These are phyloP conservation scores for Meta bourneti DNA, from an alignment of 2,888 invertebrate species.

Conservation along the genomic window DNA sequence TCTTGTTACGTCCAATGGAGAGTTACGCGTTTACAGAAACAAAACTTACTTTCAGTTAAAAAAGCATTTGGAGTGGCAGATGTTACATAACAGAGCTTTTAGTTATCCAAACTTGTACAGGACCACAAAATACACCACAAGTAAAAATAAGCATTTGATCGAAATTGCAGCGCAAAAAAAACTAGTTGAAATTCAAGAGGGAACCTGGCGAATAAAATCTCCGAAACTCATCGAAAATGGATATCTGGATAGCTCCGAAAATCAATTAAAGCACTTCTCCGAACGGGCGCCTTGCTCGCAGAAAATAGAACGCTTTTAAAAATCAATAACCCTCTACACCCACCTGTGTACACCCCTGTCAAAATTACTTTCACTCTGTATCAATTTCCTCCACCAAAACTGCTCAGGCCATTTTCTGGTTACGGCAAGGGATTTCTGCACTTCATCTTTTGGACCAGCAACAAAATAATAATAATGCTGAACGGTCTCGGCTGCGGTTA, in stretches of 20 bases:
- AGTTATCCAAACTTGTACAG: no score
- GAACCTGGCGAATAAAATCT: not conserved
- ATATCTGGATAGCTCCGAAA: not conserved
- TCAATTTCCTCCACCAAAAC: conserved; percentile 15
- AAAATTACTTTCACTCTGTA: conserved; percentile 43
- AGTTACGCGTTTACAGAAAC: no score
- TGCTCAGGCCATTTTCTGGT: conserved; percentile 6
- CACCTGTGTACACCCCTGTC: conserved; percentile 45
- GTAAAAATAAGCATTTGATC: no score
- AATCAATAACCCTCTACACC: conserved; percentile 32
- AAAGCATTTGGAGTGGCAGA: no score
- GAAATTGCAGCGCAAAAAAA: not conserved
- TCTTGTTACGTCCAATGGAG: no score
- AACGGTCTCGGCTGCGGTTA: conserved; percentile 20
- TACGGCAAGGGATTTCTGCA: not conserved
- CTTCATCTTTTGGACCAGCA: not conserved
- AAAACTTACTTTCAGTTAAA: no score
- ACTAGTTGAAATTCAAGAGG: not conserved
- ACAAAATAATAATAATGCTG: conserved; percentile 2
- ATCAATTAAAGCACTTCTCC: not conserved
- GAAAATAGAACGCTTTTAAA: not conserved
- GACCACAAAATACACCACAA: no score
- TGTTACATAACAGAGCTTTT: no score
- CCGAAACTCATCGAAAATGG: not conserved
- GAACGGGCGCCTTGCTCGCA: not conserved